Percentiles rank a stretch among this genome's conserved stretches.
These are phyloP conservation scores for Pilophorus perplexus DNA, from an alignment of 2,888 invertebrate species.

Conservation along the genomic window DNA sequence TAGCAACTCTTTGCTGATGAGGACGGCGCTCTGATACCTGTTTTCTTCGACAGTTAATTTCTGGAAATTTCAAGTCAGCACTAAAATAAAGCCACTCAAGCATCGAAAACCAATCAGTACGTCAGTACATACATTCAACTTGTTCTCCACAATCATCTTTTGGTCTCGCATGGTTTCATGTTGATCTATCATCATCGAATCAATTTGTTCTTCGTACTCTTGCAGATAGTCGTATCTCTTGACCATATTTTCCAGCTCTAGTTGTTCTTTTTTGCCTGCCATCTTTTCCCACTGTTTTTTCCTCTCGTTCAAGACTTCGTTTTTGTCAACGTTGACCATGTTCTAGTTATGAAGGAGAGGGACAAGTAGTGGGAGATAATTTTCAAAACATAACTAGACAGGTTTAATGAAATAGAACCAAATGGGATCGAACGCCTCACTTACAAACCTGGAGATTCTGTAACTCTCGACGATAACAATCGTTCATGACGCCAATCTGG, in stretches of 20 bases:
- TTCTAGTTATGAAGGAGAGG: no score
- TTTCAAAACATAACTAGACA: no score
- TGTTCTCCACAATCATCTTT: slow-evolving; percentile 31
- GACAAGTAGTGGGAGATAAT: no score
- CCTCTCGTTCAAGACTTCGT: slow-evolving; percentile 34
- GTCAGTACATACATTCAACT: slow-evolving; percentile 21
- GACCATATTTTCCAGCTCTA: slow-evolving; percentile 33
- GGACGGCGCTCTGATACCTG: slow-evolving; percentile 46
- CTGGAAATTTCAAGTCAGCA: no score
- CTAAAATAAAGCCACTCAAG: no score
- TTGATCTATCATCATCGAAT: slow-evolving; percentile 57
- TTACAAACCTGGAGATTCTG: slow-evolving; percentile 62
- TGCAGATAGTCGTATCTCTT: slow-evolving; percentile 32
- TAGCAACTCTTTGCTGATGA: slow-evolving; percentile 84
- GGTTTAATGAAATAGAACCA: no score
- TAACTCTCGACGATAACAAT: slow-evolving; percentile 72
- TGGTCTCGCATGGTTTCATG: slow-evolving; percentile 57
- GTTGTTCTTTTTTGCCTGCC: slow-evolving; percentile 34
- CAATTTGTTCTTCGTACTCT: slow-evolving; percentile 40
- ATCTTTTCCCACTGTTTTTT: slow-evolving; percentile 42
- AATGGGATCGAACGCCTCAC: no score
- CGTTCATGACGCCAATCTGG: slow-evolving; percentile 70
- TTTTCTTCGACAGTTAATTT: slow-evolving; percentile 26
- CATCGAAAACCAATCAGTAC: background rate
- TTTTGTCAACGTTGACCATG: slow-evolving; percentile 40